Evolutionary conservation across 2,797 vertebrate genomes (phyloP).

Genomic region (Ctenosaura bakeri): DNA sequence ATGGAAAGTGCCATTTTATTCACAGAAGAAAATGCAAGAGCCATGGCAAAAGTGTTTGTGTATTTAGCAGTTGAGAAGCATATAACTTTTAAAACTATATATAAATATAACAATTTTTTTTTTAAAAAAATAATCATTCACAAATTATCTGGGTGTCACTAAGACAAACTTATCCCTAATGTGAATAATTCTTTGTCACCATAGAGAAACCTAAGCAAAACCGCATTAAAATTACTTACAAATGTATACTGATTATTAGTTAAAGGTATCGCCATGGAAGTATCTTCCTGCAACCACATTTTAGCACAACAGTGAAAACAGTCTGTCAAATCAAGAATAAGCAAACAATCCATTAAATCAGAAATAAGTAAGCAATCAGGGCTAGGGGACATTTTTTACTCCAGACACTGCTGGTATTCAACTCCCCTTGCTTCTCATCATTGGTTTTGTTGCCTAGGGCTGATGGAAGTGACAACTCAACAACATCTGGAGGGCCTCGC

Average conservation of each 20-base stretch:
- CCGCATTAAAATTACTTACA: background rate
- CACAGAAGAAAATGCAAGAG: background rate
- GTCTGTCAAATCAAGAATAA: background rate
- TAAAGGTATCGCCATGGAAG: background rate
- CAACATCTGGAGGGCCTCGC: too few relatives aligned
- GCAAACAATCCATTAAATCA: background rate
- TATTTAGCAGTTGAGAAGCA: background rate
- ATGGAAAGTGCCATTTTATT: background rate
- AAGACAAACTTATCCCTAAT: background rate
- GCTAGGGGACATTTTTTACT: too few relatives aligned
- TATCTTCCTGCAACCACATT: background rate
- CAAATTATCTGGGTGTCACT: background rate
- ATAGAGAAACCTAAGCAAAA: background rate
- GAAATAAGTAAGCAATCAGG: too few relatives aligned
- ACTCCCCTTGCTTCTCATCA: too few relatives aligned
- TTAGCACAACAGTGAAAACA: background rate
- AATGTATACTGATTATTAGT: background rate
- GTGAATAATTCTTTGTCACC: background rate
- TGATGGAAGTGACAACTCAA: background rate
- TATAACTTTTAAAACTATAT: background rate
- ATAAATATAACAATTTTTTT: too few relatives aligned
- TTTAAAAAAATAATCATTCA: background rate
- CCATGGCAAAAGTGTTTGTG: background rate
- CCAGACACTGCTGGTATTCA: too few relatives aligned
- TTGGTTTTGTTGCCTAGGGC: background rate